Evolutionary conservation across 1,140 invertebrate genomes (phyloP).

Genomic region (Diorhabda sublineata): DNA sequence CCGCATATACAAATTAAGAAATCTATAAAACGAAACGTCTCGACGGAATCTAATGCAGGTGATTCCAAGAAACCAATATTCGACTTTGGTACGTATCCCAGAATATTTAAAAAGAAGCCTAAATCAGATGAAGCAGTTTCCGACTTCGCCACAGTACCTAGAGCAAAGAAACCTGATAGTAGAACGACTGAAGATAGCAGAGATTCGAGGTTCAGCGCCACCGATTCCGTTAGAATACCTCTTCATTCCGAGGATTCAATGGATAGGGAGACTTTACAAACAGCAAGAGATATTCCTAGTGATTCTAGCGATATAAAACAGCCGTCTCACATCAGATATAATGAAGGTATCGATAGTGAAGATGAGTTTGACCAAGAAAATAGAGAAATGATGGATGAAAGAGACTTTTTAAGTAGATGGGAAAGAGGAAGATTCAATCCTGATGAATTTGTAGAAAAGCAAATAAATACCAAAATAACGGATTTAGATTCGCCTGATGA

Average conservation of each 20-base stretch:
- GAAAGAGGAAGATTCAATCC: constrained; percentile 47
- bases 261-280: constrained; percentile 30
- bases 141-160: constrained; percentile 52
- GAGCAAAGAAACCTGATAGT: constrained; percentile 44
- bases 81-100: constrained; percentile 70
- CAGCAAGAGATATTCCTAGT: neutral
- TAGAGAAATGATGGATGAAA: constrained; percentile 33
- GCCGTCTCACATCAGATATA: constrained; percentile 33
- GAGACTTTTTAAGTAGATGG: constrained; percentile 34
- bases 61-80: constrained; percentile 58
- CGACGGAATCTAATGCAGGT: constrained; percentile 49
- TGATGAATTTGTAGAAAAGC: constrained; percentile 29
- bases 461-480: constrained; percentile 10
- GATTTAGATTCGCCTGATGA: constrained; percentile 19
- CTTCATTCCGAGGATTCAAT: constrained; percentile 44
- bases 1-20: constrained; percentile 31
- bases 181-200: constrained; percentile 13
- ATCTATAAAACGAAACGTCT: constrained; percentile 43
- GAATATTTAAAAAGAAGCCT: constrained; percentile 57
- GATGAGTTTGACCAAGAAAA: constrained; percentile 41
- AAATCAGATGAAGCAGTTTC: constrained; percentile 32
- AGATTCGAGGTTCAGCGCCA: constrained; percentile 24
- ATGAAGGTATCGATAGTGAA: constrained; percentile 40
- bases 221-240: constrained; percentile 34
- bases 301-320: constrained; percentile 23